Base-by-base conservation (phyloP, 2,888 invertebrate genomes). In the Anticlea derivata region DNA sequence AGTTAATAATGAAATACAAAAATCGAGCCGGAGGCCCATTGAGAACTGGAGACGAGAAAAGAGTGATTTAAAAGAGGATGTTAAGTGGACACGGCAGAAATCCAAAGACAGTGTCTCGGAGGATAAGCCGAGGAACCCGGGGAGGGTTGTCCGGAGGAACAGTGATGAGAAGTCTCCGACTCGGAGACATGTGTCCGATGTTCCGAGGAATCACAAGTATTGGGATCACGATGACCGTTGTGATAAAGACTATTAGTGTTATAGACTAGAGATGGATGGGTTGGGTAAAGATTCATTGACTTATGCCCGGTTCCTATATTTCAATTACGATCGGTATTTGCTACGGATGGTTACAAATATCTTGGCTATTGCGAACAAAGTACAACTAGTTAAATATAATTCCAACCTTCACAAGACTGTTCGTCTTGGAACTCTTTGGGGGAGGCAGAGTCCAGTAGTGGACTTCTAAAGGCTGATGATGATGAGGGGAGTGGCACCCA, bases 161-260 rank as follows among this genome's bases (percentile, higher is more conserved):
- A 86, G 86, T 26, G 78, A 70, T 0, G 66, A 71, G 35, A 83
- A 78, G 44, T 74, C 79, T 0, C 80, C 80, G 0, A 76, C 76
- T 0, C 58, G 79, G 1, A 69, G 83, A 20, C 86, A 86, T 17
- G 88, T 85, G 0, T 75, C 80, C 0, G 89, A 89, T 2, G 88
- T 88, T 0, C 89, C 89, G 0, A 65, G 89, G 31, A 87, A 80
- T 56, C 76, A 83, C 0, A 89, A 88, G 43, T 90, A 90, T 29
- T 90, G 90, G 90, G 89, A 88, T 58, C 90, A 90, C 13, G 90
- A 90, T 29, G 90, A 90, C 10, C 63, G 90, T 1, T 88, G 87
- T 59, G 89, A 90, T 43, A 86, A 81, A 33, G 90, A 90, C 52
- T 90, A 90, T 84, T 89, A 87, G 84, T 84, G 33, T 30, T 43